Base-by-base conservation (phyloP, 2,113 vertebrate genomes). In the Collichthys lucidus region DNA sequence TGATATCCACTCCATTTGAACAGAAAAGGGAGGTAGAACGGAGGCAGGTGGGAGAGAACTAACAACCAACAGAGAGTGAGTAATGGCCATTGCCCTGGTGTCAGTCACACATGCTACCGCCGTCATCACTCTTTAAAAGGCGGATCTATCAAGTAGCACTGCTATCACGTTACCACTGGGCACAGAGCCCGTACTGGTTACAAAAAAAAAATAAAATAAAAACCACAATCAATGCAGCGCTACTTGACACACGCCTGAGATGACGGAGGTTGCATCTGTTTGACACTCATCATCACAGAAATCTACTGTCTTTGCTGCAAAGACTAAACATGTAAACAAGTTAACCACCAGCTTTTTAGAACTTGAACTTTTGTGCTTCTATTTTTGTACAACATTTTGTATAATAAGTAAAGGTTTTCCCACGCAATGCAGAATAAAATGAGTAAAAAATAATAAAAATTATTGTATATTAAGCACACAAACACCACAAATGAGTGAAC, bases 1-100 rank as follows among this genome's bases (percentile, higher is more conserved):
- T 98, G 97, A 99, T 96, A 96, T 97, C 97, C 97, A 95, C 97
- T 98, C 98, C 98, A 99, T 97, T 98, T 98, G 98, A 98, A 99
- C 95, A 99, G 95, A 97, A 96, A 98, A 89, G 96, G 97, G 95
- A 99, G 96, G 96, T 98, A 98, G 96, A 99, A 98, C 92, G 97
- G 96, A 95, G 97, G 96, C 94, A 98, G 94, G 92, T 97, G 95
- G 97, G 97, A 95, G 96, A 96, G 95, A 98, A 98, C 98, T 99
- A 97, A 98, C 97, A 98, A 96, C 96, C 96, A 97, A 96, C 81
- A 98, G 92, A 96, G 91, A 97, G 95, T 96, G 93, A 99, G 95
- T 96, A 78, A 91, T 59, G 95, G 95, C 96, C 94, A 96, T 95
- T 93, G 90, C 91, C 92, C 89, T 90, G 93, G 93, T 92, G 92